Base-by-base conservation (phyloP, 2,888 invertebrate genomes). In the Ectemnius lituratus region DNA sequence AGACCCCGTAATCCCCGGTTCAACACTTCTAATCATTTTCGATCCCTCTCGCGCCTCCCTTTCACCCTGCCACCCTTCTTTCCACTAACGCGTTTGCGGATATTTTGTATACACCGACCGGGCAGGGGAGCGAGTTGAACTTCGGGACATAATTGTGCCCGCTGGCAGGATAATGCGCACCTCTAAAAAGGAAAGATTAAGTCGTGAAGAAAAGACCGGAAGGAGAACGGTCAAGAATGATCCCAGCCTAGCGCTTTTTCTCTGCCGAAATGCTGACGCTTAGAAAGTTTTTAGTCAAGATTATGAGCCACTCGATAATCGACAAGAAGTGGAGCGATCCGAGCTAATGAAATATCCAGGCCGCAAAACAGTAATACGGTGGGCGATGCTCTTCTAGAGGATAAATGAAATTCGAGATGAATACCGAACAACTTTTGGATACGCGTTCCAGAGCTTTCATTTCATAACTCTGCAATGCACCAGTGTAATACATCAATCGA, bases 11-110 rank as follows among this genome's bases (percentile, higher is more conserved):
- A 70, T 69, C 67, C 65, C 28, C 69, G 56, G 62, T 61, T 62
- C 72, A 67, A 71, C 63, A 56, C 65, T 68, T 62, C 73, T 70
- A 71, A 70, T 68, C 76, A 57, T 61, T 47, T 23, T 58, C 62
- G 28, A 37, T 45, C 57, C 64, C 52, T 59, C 60, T 46, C 52
- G 16, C 52, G 65, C 59, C 58, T 47, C 57, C 59, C 57, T 65
- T 66, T 58, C 58, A 57, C 16, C 47, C 58, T 49, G 73, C 23
- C 62, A 65, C 63, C 63, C 65, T 49, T 57, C 47, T 47, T 47
- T 47, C 47, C 23, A 3, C 23, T 23, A 23, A 23, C 37, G 37
- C 37, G 37, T 37, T 37, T 0, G 37, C 37, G 37, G 37, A 6
- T 37, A 37, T 37, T 37, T 37, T 37, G 37, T 37, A 37, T 37